Conservation (phyloP, 2,888 invertebrate genomes). For the Rhagonycha fulva region DNA sequence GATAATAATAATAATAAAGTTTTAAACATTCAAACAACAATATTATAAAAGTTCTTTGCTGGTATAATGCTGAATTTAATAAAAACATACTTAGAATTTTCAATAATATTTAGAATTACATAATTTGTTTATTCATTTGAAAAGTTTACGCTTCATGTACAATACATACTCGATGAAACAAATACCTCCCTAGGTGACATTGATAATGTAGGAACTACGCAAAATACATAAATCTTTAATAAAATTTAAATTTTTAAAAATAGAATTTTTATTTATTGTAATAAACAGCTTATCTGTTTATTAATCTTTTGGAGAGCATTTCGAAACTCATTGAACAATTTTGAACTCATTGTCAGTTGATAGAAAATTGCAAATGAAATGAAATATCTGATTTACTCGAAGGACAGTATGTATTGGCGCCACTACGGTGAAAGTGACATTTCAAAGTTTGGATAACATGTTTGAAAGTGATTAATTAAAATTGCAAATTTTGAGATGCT, state of each 20-base stretch:
- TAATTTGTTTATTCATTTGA: not conserved
- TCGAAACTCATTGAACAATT: not conserved
- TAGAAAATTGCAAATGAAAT: not conserved
- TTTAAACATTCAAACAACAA: not conserved
- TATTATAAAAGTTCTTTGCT: not conserved
- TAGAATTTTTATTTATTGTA: not conserved
- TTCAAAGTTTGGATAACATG: not conserved
- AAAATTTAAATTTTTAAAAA: too few species aligned
- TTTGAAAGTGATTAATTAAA: not conserved
- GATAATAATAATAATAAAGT: not conserved
- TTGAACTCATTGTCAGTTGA: not conserved
- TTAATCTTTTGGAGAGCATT: not conserved
- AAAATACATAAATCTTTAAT: not conserved
- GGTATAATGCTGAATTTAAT: not conserved
- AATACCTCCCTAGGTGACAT: not conserved
- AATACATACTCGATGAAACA: not conserved
- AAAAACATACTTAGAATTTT: not conserved
- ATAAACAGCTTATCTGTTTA: too few species aligned
- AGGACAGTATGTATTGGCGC: not conserved
- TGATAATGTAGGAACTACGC: not conserved
- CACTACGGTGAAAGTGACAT: not conserved
- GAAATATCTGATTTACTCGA: not conserved
- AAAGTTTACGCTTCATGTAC: not conserved
- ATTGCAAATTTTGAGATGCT: not conserved
- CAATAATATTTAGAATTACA: not conserved